Evolutionary conservation across 2,797 vertebrate species (phyloP), one percentile per base, ranked within the genome.

Genomic region (Periophthalmus magnuspinnatus): DNA sequence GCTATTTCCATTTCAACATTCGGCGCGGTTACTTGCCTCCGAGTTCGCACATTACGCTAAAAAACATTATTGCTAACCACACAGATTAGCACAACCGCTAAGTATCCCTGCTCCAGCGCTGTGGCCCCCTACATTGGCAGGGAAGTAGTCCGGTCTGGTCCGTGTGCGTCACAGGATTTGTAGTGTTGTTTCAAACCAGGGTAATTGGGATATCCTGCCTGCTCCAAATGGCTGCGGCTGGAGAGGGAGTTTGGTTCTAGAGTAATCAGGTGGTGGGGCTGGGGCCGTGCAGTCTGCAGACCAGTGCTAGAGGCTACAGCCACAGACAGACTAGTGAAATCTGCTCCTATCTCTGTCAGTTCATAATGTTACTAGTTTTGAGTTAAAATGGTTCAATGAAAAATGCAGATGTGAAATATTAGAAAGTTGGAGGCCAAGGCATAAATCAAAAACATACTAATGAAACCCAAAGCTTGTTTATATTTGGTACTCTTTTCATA

Each of bases 131-230:
- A 19, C 22, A 10, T 14, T 79, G 75, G 80, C 72, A 71, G 54
- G 45, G 67, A 13, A 11, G 52, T 11, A 22, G 61, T 38, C 67
- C 0, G 0, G 58, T 76, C 71, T 69, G 58, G 69, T 67, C 67
- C 9, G 11, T 28, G 24, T 73, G 68, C 69, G 54, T 78, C 77
- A 79, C 70, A 59, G 17, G 17, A 33, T 57, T 45, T 17, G 9
- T 77, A 69, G 78, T 58, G 61, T 80, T 80, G 73, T 82, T 82
- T 58, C 36, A 69, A 86, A 86, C 82, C 66, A 83, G 83, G 79
- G 86, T 86, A 89, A 90, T 91, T 89, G 90, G 69, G 75, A 88
- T 74, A 83, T 89, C 84, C 76, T 69, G 72, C 82, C 85, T 89
- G 86, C 87, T 89, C 85, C 81, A 86, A 84, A 87, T 85, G 81